phyloP scores from a whole-genome alignment of 2,888 invertebrate species.

The Drosophila neonasuta region DNA sequence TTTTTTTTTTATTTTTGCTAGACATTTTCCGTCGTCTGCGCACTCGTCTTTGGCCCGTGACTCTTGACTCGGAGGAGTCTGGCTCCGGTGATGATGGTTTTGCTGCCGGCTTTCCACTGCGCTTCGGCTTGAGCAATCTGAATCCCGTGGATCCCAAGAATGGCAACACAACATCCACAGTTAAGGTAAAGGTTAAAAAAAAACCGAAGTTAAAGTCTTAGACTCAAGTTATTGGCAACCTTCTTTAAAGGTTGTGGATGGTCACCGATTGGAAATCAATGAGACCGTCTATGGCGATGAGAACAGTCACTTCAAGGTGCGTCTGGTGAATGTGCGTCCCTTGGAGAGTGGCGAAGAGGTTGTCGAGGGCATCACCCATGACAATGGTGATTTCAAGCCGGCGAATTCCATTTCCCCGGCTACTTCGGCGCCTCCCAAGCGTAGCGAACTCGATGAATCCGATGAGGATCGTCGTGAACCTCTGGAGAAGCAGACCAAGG shows the following conservation, averaged over 20 bases:
- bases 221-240: neutral
- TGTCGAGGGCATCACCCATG: conserved; percentile 56
- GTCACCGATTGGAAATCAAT: conserved; percentile 84
- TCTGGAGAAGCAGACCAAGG: conserved; percentile 68
- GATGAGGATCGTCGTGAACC: conserved; percentile 73
- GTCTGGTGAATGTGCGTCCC: conserved; percentile 83
- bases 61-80: conserved; percentile 46
- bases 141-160: conserved; percentile 65
- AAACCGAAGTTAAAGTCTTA: neutral
- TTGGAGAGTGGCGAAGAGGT: conserved; percentile 79
- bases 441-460: conserved; percentile 56
- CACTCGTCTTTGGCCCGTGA: conserved; percentile 72
- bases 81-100: conserved; percentile 38
- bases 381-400: conserved; percentile 38
- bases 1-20: conserved; percentile 36
- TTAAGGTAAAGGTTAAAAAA: conserved; percentile 75
- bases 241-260: conserved; percentile 83
- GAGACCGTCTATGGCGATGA: conserved; percentile 84
- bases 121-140: conserved; percentile 50
- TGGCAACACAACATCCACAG: conserved; percentile 81
- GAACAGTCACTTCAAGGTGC: conserved; percentile 82
- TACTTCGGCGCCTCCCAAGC: conserved; percentile 51
- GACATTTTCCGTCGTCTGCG: conserved; percentile 81
- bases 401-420: conserved; percentile 26
- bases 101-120: conserved; percentile 40